A percentile compares a stretch with the other conserved stretches of the same genome.
These are phyloP conservation scores for Camponotus floridanus DNA, from an alignment of 1,140 invertebrate genomes.

Conservation along the genomic window DNA sequence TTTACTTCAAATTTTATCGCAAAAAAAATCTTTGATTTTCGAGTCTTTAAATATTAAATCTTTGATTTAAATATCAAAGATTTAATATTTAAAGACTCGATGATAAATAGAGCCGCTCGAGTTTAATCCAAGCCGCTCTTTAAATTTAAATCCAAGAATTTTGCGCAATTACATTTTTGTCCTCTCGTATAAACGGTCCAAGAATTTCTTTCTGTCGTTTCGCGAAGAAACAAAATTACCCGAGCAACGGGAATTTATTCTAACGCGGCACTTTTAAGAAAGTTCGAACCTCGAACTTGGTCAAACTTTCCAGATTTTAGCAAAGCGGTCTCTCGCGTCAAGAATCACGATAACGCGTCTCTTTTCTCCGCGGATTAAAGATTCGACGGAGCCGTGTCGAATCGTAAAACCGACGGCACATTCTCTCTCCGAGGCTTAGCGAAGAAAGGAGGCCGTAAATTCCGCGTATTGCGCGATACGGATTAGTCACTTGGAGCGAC, in stretches of 20 bases:
- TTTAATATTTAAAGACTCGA: too few relatives aligned
- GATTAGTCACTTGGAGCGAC: constrained; percentile 34
- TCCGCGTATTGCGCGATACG: constrained; percentile 27
- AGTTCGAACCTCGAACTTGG: constrained; percentile 38
- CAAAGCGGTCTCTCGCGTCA: background rate
- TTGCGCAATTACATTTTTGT: background rate
- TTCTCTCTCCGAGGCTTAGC: background rate
- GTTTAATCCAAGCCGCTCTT: too few relatives aligned
- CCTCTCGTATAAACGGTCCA: background rate
- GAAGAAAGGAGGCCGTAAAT: constrained; percentile 40
- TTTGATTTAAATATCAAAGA: background rate
- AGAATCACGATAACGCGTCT: background rate
- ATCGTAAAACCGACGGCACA: constrained; percentile 33
- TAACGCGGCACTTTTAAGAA: constrained; percentile 17
- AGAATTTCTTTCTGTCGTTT: constrained; percentile 4
- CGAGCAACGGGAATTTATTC: constrained; percentile 22
- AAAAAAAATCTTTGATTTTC: background rate
- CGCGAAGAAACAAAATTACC: constrained; percentile 36
- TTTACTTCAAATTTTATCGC: too few relatives aligned
- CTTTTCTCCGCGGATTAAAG: constrained; percentile 17
- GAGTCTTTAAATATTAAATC: too few relatives aligned
- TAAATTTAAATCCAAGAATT: background rate
- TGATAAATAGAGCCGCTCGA: background rate
- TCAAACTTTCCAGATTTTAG: constrained; percentile 36
- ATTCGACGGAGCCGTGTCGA: constrained; percentile 21